A percentile compares a stretch with the other conserved stretches of the same genome.
Evolutionary conservation across 2,888 invertebrate genomes (phyloP).

Genomic region (Cataglyphis albicans): DNA sequence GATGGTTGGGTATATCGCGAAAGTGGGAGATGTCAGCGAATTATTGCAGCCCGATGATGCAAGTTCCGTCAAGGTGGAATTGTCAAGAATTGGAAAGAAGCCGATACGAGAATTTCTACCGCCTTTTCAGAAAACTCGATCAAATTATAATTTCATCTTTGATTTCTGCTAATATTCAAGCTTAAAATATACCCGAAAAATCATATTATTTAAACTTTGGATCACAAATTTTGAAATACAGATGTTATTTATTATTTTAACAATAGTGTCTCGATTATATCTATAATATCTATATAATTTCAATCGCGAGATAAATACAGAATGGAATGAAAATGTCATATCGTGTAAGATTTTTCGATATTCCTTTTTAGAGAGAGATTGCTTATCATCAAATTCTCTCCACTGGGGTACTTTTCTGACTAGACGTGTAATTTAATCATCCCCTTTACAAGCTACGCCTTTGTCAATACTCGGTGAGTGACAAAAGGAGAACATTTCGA

Average conservation of each 20-base stretch:
- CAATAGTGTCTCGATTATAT: not conserved
- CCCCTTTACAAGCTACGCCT: not conserved
- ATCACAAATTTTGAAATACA: not conserved
- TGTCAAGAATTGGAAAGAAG: conserved; percentile 51
- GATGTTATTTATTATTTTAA: conserved; percentile 1
- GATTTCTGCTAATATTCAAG: not conserved
- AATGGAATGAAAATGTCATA: not conserved
- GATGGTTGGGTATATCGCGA: conserved; percentile 49
- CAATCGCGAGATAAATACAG: not conserved
- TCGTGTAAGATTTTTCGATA: conserved; percentile 1
- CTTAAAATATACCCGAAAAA: not conserved
- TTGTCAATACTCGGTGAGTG: conserved; percentile 7
- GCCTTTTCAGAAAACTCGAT: not conserved
- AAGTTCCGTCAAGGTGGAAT: conserved; percentile 54
- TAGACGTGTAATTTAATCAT: conserved; percentile 36
- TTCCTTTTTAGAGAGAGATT: not conserved
- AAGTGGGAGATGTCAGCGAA: conserved; percentile 71
- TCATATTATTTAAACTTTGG: not conserved
- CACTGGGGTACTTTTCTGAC: not conserved
- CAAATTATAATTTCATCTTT: not conserved
- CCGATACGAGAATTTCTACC: conserved; percentile 40
- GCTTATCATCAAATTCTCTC: not conserved
- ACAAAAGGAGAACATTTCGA: conserved; percentile 1
- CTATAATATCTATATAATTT: not conserved
- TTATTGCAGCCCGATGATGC: conserved; percentile 61